Evolutionary conservation across 2,113 vertebrate species (phyloP).

Genomic region (Butastur rufipennis): DNA sequence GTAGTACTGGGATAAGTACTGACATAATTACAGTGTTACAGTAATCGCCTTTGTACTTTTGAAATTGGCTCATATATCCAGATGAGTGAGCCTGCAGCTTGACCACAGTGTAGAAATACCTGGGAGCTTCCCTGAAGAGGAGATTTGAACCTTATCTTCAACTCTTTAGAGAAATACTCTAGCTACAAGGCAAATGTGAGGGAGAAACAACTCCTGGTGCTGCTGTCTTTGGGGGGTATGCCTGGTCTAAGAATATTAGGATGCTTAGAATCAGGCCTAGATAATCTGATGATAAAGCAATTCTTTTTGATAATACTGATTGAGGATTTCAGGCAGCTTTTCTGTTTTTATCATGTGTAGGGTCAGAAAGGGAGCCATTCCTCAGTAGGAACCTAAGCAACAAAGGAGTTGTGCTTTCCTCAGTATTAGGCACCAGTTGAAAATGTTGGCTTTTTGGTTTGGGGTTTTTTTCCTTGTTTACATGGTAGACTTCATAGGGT

Average conservation of each 20-base stretch:
- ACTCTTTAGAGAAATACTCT: neutral
- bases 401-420: neutral
- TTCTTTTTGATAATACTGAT: neutral
- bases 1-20: neutral
- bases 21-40: neutral
- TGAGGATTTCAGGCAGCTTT: neutral
- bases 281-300: neutral
- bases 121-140: neutral
- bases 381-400: neutral
- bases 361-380: neutral
- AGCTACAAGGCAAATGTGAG: neutral
- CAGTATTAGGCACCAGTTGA: neutral
- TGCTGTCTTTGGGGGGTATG: accelerated
- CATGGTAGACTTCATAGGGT: neutral
- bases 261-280: neutral
- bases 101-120: neutral
- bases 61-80: neutral
- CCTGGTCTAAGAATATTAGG: neutral
- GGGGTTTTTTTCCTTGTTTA: neutral
- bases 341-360: neutral
- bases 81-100: neutral
- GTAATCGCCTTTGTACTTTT: neutral
- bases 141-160: neutral
- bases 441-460: neutral
- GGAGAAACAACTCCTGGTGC: neutral